Conservation (phyloP, 2,113 vertebrate species). For the Cnemophilus loriae region DNA sequence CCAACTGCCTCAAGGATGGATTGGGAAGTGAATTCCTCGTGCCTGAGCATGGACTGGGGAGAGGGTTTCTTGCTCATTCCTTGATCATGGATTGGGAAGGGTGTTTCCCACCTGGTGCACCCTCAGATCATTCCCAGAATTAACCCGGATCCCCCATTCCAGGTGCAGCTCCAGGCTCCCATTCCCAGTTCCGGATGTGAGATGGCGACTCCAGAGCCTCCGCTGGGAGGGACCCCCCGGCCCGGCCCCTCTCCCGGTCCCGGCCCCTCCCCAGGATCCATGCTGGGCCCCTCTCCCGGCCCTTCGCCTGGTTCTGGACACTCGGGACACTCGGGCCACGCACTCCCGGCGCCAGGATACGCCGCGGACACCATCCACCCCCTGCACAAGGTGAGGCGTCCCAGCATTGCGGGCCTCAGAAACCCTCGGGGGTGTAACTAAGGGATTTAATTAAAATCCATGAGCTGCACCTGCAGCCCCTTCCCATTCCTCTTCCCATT, state of each 20-base stretch:
- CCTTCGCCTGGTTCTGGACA: background rate
- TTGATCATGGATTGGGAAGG: fast-evolving
- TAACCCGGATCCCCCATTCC: background rate
- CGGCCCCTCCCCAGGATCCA: background rate
- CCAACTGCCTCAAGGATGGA: fast-evolving
- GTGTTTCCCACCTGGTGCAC: fast-evolving
- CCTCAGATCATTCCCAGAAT: background rate
- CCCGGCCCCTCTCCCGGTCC: background rate
- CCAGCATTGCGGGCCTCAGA: fast-evolving
- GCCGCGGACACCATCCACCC: background rate
- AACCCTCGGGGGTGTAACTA: too few relatives aligned
- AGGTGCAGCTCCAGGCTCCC: background rate
- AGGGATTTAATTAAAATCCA: background rate
- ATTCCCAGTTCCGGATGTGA: background rate
- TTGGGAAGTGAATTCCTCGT: background rate
- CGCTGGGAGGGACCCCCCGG: background rate
- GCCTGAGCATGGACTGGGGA: too few relatives aligned
- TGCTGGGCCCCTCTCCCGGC: background rate
- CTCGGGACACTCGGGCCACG: background rate
- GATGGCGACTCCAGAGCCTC: background rate
- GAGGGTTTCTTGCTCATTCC: background rate
- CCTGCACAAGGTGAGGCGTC: background rate
- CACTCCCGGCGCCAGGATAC: background rate
- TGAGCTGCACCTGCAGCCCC: background rate
- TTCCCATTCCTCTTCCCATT: background rate